A percentile compares a stretch with the other conserved stretches of the same genome.
Evolutionary conservation across 2,113 vertebrate species (phyloP).

Genomic region (Notarius quadriscutis): DNA sequence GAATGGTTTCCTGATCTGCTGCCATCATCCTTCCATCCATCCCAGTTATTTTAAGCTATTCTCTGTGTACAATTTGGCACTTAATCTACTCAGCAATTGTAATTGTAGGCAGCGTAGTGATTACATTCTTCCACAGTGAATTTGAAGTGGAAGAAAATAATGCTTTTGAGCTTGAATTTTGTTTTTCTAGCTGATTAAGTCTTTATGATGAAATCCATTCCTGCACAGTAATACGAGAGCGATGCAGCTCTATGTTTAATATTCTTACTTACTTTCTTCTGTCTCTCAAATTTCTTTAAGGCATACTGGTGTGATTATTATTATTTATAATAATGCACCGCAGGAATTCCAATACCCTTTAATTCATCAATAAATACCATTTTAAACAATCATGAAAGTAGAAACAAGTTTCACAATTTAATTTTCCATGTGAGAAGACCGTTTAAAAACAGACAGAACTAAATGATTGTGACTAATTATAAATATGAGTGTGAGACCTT

Average conservation of each 20-base stretch:
- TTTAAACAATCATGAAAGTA: background rate
- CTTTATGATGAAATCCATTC: background rate
- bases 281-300: background rate
- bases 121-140: background rate
- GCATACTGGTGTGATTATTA: too few species aligned
- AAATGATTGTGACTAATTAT: background rate
- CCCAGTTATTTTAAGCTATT: too few species aligned
- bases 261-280: background rate
- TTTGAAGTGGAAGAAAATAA: background rate
- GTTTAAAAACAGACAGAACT: background rate
- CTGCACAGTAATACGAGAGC: background rate
- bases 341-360: background rate
- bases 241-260: background rate
- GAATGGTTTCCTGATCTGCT: too few species aligned
- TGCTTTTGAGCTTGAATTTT: too few species aligned
- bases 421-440: background rate
- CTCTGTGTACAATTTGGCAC: background rate
- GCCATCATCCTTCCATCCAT: too few species aligned
- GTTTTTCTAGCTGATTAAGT: background rate
- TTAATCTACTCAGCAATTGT: too few species aligned
- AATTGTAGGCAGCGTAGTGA: background rate
- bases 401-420: background rate
- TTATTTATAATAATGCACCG: background rate
- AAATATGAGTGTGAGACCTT: background rate
- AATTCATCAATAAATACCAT: conserved; percentile 6